Evolutionary conservation across 1,140 invertebrate species (phyloP).

Genomic region (Aphis gossypii): DNA sequence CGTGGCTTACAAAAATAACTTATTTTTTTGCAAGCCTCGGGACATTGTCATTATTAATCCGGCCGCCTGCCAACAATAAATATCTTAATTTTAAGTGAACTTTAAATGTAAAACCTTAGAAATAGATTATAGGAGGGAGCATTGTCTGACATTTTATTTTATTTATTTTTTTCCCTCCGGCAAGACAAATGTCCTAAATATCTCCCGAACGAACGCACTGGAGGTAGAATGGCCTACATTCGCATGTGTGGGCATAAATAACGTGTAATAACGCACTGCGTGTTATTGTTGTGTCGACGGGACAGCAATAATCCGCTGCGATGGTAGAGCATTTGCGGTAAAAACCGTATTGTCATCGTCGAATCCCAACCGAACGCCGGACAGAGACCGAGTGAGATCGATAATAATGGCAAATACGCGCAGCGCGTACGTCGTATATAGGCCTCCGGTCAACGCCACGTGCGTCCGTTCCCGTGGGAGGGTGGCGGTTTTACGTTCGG

Average conservation of each 20-base stretch:
- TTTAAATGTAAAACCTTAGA: neutral
- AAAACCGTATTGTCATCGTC: constrained; percentile 22
- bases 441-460: constrained; percentile 16
- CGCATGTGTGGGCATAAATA: neutral
- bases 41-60: constrained; percentile 9
- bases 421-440: neutral
- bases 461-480: constrained; percentile 37
- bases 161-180: neutral
- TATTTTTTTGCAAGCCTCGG: neutral
- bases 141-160: neutral
- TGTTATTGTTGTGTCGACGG: neutral
- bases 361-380: neutral
- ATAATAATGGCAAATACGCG: constrained; percentile 50
- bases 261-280: neutral
- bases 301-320: constrained; percentile 21
- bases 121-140: neutral
- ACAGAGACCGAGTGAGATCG: neutral
- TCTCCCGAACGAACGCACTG: neutral
- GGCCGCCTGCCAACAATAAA: neutral
- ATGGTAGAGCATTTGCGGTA: constrained; percentile 3
- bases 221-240: neutral
- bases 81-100: constrained; percentile 17
- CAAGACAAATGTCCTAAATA: neutral
- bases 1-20: neutral
- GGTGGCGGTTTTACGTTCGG: neutral